phyloP scores from a whole-genome alignment of 30 jellyfish, hydroid and myxozoan genomes.

The Aurelia aurita complex sp. Pacific region DNA sequence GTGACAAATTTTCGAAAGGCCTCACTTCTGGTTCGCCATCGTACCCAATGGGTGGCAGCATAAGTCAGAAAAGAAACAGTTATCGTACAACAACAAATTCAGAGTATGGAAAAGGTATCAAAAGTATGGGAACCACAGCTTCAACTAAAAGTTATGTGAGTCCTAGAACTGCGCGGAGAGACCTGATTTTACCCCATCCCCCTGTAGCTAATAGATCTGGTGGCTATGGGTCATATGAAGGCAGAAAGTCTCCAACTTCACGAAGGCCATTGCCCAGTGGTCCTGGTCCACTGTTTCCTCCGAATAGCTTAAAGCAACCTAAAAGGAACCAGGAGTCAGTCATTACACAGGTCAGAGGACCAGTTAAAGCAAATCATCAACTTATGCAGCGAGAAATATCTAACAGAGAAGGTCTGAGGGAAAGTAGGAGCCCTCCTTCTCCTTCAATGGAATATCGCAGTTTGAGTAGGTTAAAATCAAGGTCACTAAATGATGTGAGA shows the following conservation, averaged over 20 bases:
- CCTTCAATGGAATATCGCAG: constrained; percentile 6
- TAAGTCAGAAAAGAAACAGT: constrained; percentile 18
- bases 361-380: constrained; percentile 56
- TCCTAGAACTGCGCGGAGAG: not conserved
- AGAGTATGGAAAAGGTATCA: constrained; percentile 49
- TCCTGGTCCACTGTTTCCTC: constrained; percentile 74
- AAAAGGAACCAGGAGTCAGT: constrained; percentile 26
- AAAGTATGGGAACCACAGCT: constrained; percentile 49
- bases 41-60: constrained; percentile 40
- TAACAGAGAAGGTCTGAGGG: not conserved
- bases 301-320: not conserved
- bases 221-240: not conserved
- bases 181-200: not conserved
- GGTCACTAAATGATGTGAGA: constrained; percentile 60
- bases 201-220: not conserved
- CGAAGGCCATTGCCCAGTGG: constrained; percentile 77
- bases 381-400: constrained; percentile 2
- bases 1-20: not conserved
- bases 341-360: constrained; percentile 34
- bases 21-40: constrained; percentile 3
- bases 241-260: constrained; percentile 7
- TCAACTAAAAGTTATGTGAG: constrained; percentile 2
- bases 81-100: constrained; percentile 26
- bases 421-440: not conserved
- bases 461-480: constrained; percentile 47